These are phyloP conservation scores for Drosophila lacicola DNA, from an alignment of 2,888 invertebrate genomes.

Conservation along the genomic window DNA sequence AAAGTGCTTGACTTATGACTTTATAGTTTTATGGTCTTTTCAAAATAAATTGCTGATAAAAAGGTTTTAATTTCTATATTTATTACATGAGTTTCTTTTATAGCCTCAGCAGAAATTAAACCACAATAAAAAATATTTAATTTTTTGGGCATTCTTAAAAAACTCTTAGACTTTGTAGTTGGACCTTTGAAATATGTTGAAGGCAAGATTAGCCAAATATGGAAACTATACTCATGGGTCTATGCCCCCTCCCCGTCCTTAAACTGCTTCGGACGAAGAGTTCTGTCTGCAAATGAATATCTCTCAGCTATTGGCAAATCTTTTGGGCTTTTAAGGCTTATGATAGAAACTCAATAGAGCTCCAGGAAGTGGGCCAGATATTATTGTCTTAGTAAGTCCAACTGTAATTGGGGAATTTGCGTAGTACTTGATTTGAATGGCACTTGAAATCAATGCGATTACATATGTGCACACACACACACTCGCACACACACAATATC, in stretches of 20 bases:
- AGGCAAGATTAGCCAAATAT: background rate
- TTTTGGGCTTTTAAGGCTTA: slow-evolving; percentile 1
- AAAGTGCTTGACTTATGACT: background rate
- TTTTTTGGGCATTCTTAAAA: background rate
- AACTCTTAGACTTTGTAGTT: background rate
- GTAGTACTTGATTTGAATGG: slow-evolving; percentile 15
- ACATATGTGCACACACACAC: slow-evolving; percentile 1
- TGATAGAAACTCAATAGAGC: background rate
- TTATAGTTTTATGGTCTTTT: background rate
- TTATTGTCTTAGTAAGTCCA: slow-evolving; percentile 4
- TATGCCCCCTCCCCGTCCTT: background rate
- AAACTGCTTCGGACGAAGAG: background rate
- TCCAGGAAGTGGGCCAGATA: slow-evolving; percentile 3
- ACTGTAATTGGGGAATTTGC: slow-evolving; percentile 17
- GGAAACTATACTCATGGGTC: background rate
- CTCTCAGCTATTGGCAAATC: background rate
- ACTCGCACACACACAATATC: background rate
- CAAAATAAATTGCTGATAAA: background rate
- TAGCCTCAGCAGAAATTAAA: too few relatives aligned
- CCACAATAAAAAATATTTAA: background rate
- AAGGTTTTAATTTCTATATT: background rate
- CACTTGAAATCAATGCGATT: slow-evolving; percentile 16
- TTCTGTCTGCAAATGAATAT: slow-evolving; percentile 1
- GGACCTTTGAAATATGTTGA: background rate
- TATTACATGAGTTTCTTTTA: background rate